phyloP scores from a whole-genome alignment of 2,113 vertebrate genomes.

The Garra rufa region DNA sequence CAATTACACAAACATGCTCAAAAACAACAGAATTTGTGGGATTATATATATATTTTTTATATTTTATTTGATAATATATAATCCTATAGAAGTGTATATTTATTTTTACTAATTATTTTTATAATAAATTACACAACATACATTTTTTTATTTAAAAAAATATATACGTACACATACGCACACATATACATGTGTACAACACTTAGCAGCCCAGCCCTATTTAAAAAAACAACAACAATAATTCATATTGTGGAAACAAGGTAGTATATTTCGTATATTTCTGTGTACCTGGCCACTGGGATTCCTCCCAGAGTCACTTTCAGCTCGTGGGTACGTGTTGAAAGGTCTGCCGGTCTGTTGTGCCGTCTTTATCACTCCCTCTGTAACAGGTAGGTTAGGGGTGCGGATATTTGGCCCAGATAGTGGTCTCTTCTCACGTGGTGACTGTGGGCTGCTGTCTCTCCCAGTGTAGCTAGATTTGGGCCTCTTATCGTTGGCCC shows the following conservation, averaged over 20 bases:
- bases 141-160: too few species aligned
- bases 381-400: conserved; percentile 76
- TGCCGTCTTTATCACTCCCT: conserved; percentile 78
- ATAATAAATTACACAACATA: too few species aligned
- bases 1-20: too few species aligned
- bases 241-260: background rate
- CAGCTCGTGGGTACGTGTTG: conserved; percentile 90
- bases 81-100: too few species aligned
- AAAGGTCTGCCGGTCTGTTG: conserved; percentile 85
- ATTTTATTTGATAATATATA: too few species aligned
- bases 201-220: too few species aligned
- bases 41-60: too few species aligned
- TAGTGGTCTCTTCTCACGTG: conserved; percentile 88
- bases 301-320: conserved; percentile 82
- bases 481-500: conserved; percentile 80
- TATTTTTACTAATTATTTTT: too few species aligned
- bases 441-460: conserved; percentile 79
- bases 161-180: too few species aligned
- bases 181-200: too few species aligned
- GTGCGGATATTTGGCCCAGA: conserved; percentile 88
- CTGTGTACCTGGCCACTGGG: conserved; percentile 80
- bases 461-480: conserved; percentile 80
- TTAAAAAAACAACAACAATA: background rate
- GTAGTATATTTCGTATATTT: background rate
- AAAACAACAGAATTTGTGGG: too few species aligned